Evolutionary conservation across 2,888 invertebrate species (phyloP), one percentile per base, ranked within the genome.

Genomic region (Sarcophaga caerulescens): DNA sequence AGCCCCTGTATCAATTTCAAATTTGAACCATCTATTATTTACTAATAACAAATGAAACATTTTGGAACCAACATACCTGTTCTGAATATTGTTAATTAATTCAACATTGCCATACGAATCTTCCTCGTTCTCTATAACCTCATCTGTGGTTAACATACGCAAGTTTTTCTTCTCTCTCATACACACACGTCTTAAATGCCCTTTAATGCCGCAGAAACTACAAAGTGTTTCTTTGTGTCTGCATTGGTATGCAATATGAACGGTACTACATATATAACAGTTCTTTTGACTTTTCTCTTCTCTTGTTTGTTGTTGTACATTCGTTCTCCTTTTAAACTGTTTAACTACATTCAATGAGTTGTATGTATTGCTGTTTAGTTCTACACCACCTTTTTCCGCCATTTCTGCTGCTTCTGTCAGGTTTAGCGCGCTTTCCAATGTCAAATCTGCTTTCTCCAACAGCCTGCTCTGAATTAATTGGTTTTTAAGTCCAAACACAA

Each of bases 121-220:
- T 65, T 57, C 57, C 3, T 65, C 35, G 4, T 73, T 52, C 10
- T 73, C 44, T 2, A 19, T 35, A 4, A 5, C 12, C 3, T 23
- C 71, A 14, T 71, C 17, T 44, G 35, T 47, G 19, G n/a, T 65
- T 25, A 82, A 52, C 83, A 89, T 88, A 69, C 87, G 87, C 19
- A 71, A 47, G 85, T 63, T 85, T 91, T 91, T 1, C 76, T 60
- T 80, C 84, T n/a, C 74, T 19, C 77, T 89, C 90, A 91, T 3
- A 62, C 44, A 69, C 90, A 92, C 62, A 85, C 69, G 12, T 84
- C 85, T 4, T 88, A 25, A 25, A 25, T 25, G 25, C 69, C 25
- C 85, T 4, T 88, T 4, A 25, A 25, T 4, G 25, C 69, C 25
- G 25, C 25, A 25, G 25, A 92, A 84, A 21, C 89, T 87, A 75